These are phyloP conservation scores for Periplaneta americana DNA, from an alignment of 1,140 invertebrate species.

Conservation along the genomic window DNA sequence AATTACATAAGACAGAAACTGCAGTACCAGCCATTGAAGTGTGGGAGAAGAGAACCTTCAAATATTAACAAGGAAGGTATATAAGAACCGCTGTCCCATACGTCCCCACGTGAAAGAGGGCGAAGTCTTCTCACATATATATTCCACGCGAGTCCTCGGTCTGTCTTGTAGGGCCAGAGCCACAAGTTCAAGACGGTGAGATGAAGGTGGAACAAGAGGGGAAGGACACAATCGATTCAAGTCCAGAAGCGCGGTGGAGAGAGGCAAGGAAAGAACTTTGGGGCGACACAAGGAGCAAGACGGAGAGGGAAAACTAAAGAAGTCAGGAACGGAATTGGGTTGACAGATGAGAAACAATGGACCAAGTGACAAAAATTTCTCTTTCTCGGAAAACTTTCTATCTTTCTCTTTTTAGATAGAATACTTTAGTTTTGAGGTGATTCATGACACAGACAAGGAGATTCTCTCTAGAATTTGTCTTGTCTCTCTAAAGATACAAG, in stretches of 20 bases:
- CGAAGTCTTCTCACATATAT: not conserved
- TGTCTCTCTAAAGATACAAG: no score
- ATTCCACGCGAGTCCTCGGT: not conserved
- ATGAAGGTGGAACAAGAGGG: not conserved
- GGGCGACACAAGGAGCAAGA: not conserved
- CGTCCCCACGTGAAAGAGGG: not conserved
- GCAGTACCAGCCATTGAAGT: no score
- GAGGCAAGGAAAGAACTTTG: not conserved
- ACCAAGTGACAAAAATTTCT: not conserved
- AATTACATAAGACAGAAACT: no score
- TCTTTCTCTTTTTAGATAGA: no score
- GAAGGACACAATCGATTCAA: not conserved
- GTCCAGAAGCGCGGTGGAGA: not conserved
- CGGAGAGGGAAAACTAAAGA: not conserved
- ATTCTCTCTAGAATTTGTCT: no score
- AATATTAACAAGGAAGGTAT: not conserved
- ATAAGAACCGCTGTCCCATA: not conserved
- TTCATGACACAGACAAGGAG: no score
- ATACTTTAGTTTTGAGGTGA: no score
- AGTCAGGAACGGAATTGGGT: not conserved
- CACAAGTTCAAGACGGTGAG: not conserved
- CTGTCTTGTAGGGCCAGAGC: not conserved
- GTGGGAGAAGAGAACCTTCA: not conserved
- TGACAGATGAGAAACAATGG: not conserved
- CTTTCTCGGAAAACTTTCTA: no score